phyloP scores from a whole-genome alignment of 2,888 invertebrate genomes.

The Steinernema scapterisci region DNA sequence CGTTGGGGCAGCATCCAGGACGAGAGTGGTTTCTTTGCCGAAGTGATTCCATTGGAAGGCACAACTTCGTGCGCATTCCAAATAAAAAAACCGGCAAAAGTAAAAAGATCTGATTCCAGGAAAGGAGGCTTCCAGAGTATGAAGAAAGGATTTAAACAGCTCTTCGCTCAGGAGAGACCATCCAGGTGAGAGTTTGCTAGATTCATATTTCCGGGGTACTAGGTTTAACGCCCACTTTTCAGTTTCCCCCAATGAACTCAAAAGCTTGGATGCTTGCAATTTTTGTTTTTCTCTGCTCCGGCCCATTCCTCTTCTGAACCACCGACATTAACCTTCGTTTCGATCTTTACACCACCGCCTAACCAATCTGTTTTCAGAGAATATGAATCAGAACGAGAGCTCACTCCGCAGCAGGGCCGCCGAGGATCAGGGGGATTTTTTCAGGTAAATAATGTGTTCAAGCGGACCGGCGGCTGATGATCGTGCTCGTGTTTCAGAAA shows the following conservation, averaged over 20 bases:
- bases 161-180: slow-evolving; percentile 35
- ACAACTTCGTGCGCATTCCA: slow-evolving; percentile 15
- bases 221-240: too few species aligned
- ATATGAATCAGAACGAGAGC: slow-evolving; percentile 27
- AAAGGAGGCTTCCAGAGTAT: slow-evolving; percentile 38
- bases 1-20: slow-evolving; percentile 24
- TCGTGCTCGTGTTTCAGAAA: slow-evolving; percentile 37
- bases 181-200: neutral
- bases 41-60: slow-evolving; percentile 1
- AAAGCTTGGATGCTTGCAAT: neutral
- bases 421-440: slow-evolving; percentile 39
- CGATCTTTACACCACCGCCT: neutral
- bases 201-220: too few species aligned
- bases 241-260: too few species aligned
- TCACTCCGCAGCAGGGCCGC: slow-evolving; percentile 32
- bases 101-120: slow-evolving; percentile 15
- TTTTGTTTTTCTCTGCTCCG: too few species aligned
- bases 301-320: neutral
- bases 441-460: slow-evolving; percentile 23
- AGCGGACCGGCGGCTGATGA: neutral
- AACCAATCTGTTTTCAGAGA: slow-evolving; percentile 17
- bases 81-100: slow-evolving; percentile 10
- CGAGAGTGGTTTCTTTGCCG: slow-evolving; percentile 7
- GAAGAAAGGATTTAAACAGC: slow-evolving; percentile 41
- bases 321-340: neutral